Base-by-base conservation (phyloP, 2,888 invertebrate genomes). In the Cantharis nigra region DNA sequence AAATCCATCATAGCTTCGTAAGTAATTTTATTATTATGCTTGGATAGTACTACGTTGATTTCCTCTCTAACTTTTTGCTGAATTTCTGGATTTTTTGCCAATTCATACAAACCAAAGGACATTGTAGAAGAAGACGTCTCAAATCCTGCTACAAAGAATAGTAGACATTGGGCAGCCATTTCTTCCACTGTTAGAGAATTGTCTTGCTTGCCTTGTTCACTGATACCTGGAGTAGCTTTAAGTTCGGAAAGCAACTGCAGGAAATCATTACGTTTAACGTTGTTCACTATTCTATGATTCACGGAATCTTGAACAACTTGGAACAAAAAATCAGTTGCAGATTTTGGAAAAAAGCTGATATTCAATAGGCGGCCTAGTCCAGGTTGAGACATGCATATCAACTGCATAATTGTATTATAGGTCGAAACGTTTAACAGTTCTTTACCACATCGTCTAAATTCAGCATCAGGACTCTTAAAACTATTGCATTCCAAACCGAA, bases 241-340 rank as follows among this genome's bases (percentile, higher is more conserved):
- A 81, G 72, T 9, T 87, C 85, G n/a, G 87, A 80, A 80, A 87
- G 81, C 7, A 87, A 71, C 65, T 89, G 88, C 4, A 89, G 78
- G 74, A 87, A 89, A 77, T 90, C 87, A 3, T 84, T 84, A 28
- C 88, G 30, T 82, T 83, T 69, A 30, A 80, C 4, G 5, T 80
- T 75, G 64, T 75, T 72, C 78, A 80, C 23, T 70, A 85, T 83
- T 28, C 87, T 70, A 16, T 83, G 79, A 14, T 79, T 78, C 0
- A 86, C 81, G 3, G 83, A 83, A 1, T 83, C 80, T 69, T 79
- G 80, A 0, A 86, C 83, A 30, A 84, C 78, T 26, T 78, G 79
- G 16, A 80, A 64, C 74, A 87, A 84, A 80, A 85, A 85, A 7
- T 79, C 63, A 16, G 82, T 76, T 4, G 84, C 80, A 9, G 82